Evolutionary conservation across 1,140 invertebrate species (phyloP), one percentile per base, ranked within the genome.

Genomic region (Sweltsa coloradensis): DNA sequence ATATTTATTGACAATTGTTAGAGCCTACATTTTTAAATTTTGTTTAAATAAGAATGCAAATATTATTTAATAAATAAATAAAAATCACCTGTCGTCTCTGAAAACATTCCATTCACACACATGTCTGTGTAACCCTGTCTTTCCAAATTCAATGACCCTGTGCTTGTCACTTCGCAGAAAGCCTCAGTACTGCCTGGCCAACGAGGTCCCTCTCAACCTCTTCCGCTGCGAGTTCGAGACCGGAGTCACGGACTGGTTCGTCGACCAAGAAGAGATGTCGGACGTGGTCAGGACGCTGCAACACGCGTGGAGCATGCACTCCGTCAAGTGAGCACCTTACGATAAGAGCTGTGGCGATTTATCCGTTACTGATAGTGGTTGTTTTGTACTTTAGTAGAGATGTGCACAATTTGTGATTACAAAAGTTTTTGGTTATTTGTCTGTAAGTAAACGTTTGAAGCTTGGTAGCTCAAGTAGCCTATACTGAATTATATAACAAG

Each of bases 111-210:
- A 19, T 5, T 5, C 16, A 9, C 23, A 37, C 18, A 37, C 36
- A 37, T 16, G n/a, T n/a, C n/a, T n/a, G n/a, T n/a, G n/a, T n/a
- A n/a, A n/a, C n/a, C n/a, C n/a, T n/a, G n/a, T n/a, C n/a, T n/a
- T n/a, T n/a, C n/a, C n/a, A n/a, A n/a, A n/a, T n/a, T n/a, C n/a
- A n/a, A n/a, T n/a, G n/a, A n/a, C n/a, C n/a, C n/a, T n/a, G 23
- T 9, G 23, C 5, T 5, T 37, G 5, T n/a, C 5, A 19, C 46
- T 54, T 70, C 68, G 19, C 57, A 81, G 84, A 47, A 97, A 95
- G 71, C 95, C 95, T 0, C 91, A 97, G 60, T 99, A 98, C 63
- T 77, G 72, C 36, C 79, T 97, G 70, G 92, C 92, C 5, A 76
- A 82, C 57, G 89, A 94, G 54, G 56, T 90, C 7, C 92, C 94